phyloP scores from a whole-genome alignment of 2,888 invertebrate species.

The Amiota minor region DNA sequence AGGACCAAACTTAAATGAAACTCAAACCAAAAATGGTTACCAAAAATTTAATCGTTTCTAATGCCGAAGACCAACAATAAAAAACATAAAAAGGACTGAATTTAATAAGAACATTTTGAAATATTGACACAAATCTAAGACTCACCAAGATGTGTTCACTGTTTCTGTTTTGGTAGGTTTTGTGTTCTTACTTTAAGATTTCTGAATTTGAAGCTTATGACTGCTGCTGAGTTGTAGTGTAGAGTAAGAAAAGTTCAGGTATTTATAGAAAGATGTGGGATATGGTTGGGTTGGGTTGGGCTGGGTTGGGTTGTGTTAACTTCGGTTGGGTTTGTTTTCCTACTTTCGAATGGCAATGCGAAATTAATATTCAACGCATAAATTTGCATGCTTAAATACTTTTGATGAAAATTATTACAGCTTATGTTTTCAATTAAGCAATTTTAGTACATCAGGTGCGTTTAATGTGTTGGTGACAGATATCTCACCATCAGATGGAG shows the following conservation, averaged over 20 bases:
- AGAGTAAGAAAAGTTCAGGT: no score
- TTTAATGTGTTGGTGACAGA: slow-evolving; percentile 50
- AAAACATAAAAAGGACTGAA: not conserved
- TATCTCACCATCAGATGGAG: no score
- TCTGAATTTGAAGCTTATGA: no score
- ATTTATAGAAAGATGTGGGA: no score
- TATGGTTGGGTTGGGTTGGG: no score
- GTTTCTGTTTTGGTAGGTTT: not conserved
- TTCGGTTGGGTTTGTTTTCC: no score
- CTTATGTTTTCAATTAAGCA: slow-evolving; percentile 67
- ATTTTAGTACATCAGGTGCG: slow-evolving; percentile 63
- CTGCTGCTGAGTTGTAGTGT: no score
- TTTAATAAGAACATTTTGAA: not conserved
- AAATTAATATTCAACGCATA: slow-evolving; percentile 42
- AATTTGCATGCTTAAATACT: slow-evolving; percentile 59
- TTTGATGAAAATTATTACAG: slow-evolving; percentile 55
- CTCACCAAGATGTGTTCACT: not conserved
- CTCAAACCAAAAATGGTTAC: not conserved
- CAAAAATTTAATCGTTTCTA: slow-evolving; percentile 3
- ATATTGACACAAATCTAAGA: slow-evolving; percentile 19
- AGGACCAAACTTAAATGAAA: not conserved
- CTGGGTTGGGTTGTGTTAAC: no score
- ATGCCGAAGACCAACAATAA: slow-evolving; percentile 2
- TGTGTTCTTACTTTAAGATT: no score
- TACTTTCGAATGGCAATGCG: not conserved